phyloP scores from a whole-genome alignment of 2,888 invertebrate genomes.

The Cenopis cana region DNA sequence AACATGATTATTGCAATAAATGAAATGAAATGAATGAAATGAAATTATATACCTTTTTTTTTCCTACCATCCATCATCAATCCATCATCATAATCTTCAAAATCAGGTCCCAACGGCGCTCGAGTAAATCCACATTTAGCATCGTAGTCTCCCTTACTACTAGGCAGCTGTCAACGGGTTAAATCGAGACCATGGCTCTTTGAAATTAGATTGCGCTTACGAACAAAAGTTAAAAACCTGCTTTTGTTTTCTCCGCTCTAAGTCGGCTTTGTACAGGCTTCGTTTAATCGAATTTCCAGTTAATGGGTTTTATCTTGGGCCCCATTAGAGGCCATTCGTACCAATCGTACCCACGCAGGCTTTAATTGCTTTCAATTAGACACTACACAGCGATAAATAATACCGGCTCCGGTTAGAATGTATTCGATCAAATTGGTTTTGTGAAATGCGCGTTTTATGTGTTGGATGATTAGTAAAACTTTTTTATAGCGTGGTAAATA shows the following conservation, averaged over 20 bases:
- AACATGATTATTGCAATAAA: too few relatives aligned
- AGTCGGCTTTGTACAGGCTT: background rate
- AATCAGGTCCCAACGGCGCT: too few relatives aligned
- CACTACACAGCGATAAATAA: conserved; percentile 16
- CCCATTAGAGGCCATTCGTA: conserved; percentile 27
- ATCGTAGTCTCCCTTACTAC: too few relatives aligned
- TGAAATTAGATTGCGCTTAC: background rate
- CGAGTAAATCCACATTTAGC: too few relatives aligned
- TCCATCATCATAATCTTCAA: too few relatives aligned
- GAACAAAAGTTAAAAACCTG: background rate
- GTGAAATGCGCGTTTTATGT: conserved; percentile 9
- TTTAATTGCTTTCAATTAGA: conserved; percentile 30
- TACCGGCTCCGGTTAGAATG: conserved; percentile 9
- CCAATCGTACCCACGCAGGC: conserved; percentile 25
- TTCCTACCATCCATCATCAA: too few relatives aligned
- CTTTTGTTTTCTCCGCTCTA: conserved; percentile 7
- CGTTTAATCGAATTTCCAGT: conserved; percentile 25
- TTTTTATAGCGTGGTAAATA: too few relatives aligned
- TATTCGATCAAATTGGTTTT: background rate
- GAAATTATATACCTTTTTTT: too few relatives aligned
- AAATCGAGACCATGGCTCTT: background rate
- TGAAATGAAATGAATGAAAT: too few relatives aligned
- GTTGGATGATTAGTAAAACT: background rate
- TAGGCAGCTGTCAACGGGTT: background rate
- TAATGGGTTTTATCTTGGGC: conserved; percentile 16